Evolutionary conservation across 2,888 invertebrate genomes (phyloP).

Genomic region (Chloroclystis v-ata): DNA sequence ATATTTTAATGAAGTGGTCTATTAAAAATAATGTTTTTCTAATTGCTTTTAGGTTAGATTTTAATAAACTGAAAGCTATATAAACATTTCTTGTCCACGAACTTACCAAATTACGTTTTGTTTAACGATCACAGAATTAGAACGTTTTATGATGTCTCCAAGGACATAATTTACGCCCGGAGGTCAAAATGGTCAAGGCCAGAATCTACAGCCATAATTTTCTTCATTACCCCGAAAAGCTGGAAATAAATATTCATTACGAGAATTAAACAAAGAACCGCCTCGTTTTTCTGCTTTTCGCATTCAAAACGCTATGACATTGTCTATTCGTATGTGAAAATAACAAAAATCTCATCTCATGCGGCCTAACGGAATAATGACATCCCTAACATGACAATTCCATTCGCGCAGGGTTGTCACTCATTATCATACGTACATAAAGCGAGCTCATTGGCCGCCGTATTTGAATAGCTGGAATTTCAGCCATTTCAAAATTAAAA

Average conservation of each 20-base stretch:
- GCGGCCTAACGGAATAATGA: conserved; percentile 51
- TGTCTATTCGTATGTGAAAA: conserved; percentile 53
- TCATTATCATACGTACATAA: conserved; percentile 75
- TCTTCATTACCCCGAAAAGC: conserved; percentile 15
- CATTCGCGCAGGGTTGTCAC: conserved; percentile 70
- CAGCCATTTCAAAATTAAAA: conserved; percentile 70
- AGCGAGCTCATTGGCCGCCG: conserved; percentile 58
- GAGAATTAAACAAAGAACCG: conserved; percentile 18
- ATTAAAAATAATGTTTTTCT: too few relatives aligned
- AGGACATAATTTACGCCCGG: conserved; percentile 4
- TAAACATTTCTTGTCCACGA: background rate
- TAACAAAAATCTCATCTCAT: conserved; percentile 45
- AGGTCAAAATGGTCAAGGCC: conserved; percentile 15
- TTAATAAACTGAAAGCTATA: too few relatives aligned
- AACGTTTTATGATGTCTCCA: conserved; percentile 2
- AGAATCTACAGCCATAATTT: conserved; percentile 12
- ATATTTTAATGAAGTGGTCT: too few relatives aligned
- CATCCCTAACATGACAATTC: conserved; percentile 74
- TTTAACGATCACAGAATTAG: conserved; percentile 2
- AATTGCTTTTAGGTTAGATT: too few relatives aligned
- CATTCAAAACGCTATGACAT: conserved; percentile 30
- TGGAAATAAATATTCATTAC: conserved; percentile 22
- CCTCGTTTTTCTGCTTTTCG: conserved; percentile 12
- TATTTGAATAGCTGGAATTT: conserved; percentile 64
- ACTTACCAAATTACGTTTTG: background rate